These are phyloP conservation scores for Laterallus jamaicensis DNA, from an alignment of 2,113 vertebrate species.

Conservation along the genomic window DNA sequence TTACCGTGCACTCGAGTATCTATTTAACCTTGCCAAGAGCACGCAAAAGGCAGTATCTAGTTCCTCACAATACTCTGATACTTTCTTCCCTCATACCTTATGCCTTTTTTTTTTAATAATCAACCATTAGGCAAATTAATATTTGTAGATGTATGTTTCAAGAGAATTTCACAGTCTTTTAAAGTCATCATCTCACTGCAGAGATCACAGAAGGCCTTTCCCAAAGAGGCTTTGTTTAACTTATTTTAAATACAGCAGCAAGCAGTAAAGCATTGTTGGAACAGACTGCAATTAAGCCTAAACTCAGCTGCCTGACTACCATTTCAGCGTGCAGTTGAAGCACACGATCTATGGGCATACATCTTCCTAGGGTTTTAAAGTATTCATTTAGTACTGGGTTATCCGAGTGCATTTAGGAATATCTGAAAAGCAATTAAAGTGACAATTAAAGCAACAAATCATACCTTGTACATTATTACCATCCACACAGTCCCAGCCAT, in stretches of 20 bases:
- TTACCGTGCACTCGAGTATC: background rate
- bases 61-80: background rate
- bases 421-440: background rate
- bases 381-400: background rate
- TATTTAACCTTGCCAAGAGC: background rate
- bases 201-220: background rate
- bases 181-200: background rate
- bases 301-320: background rate
- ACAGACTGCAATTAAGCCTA: background rate
- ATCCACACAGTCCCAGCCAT: background rate
- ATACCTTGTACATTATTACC: background rate
- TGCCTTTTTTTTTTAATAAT: background rate
- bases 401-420: background rate
- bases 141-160: background rate
- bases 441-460: background rate
- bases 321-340: background rate
- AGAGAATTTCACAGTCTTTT: background rate
- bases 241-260: background rate
- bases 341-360: fast-evolving
- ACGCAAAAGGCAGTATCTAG: background rate
- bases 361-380: background rate
- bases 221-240: background rate
- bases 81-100: background rate
- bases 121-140: background rate
- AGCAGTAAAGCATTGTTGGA: background rate